Evolutionary conservation across 1,140 invertebrate genomes (phyloP).

Genomic region (Ceratitis capitata): DNA sequence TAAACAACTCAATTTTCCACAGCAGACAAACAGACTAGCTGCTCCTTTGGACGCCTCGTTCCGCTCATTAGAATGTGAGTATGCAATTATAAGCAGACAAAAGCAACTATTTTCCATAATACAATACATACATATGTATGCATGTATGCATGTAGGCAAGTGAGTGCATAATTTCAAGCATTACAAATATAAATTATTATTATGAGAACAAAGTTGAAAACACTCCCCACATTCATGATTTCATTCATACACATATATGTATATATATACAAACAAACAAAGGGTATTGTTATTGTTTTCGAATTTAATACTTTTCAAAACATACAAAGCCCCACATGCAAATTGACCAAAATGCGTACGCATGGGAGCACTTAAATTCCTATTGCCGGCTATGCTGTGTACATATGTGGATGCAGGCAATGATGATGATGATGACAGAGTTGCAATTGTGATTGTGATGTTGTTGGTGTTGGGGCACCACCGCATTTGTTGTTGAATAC

Average conservation of each 20-base stretch:
- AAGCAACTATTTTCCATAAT: too few relatives aligned
- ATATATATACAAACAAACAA: not conserved
- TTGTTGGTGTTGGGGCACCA: too few relatives aligned
- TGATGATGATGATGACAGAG: not conserved
- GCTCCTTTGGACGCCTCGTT: too few relatives aligned
- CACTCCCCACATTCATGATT: not conserved
- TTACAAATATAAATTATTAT: not conserved
- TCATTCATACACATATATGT: not conserved
- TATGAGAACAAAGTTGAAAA: not conserved
- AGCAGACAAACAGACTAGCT: too few relatives aligned
- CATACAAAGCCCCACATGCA: not conserved
- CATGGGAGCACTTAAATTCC: constrained; percentile 9
- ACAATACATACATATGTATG: not conserved
- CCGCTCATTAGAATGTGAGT: too few relatives aligned
- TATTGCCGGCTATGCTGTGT: too few relatives aligned
- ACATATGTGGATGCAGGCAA: not conserved
- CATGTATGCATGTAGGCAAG: not conserved
- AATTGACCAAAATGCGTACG: constrained; percentile 13
- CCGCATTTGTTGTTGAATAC: too few relatives aligned
- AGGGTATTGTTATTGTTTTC: constrained; percentile 7
- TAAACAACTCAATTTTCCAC: too few relatives aligned
- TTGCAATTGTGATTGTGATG: too few relatives aligned
- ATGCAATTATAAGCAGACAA: not conserved
- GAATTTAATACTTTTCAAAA: constrained; percentile 7
- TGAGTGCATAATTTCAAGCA: not conserved